Evolutionary conservation across 2,888 invertebrate species (phyloP).

Genomic region (Aromia moschata): DNA sequence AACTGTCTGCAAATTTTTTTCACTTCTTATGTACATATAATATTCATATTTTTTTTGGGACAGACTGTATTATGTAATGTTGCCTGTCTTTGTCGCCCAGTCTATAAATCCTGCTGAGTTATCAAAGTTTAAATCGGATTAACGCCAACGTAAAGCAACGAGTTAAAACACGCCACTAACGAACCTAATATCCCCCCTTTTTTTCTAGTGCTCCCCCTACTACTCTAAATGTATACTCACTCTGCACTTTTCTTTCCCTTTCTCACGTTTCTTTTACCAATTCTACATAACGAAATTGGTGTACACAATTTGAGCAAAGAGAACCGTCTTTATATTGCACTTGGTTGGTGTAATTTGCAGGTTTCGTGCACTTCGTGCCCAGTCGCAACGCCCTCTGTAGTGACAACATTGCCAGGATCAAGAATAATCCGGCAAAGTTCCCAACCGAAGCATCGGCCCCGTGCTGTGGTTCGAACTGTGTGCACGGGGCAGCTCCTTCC

Average conservation of each 20-base stretch:
- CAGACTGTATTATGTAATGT: too few relatives aligned
- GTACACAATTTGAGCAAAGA: constrained; percentile 32
- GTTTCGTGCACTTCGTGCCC: constrained; percentile 72
- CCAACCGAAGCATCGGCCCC: constrained; percentile 77
- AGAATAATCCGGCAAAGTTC: constrained; percentile 90
- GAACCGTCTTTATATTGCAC: constrained; percentile 42
- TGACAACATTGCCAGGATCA: constrained; percentile 74
- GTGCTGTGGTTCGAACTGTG: constrained; percentile 69
- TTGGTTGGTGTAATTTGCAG: constrained; percentile 54
- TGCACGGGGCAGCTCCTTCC: constrained; percentile 77
- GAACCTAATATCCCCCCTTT: constrained; percentile 25
- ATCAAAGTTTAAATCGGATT: too few relatives aligned
- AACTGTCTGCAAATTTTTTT: too few relatives aligned
- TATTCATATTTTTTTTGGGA: too few relatives aligned
- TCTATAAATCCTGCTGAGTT: too few relatives aligned
- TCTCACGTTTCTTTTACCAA: constrained; percentile 44
- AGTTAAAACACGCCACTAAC: constrained; percentile 7
- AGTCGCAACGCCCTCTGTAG: constrained; percentile 74
- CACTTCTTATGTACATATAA: too few relatives aligned
- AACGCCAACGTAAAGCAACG: too few relatives aligned
- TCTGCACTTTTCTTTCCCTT: constrained; percentile 41
- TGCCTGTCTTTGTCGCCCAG: too few relatives aligned
- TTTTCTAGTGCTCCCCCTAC: constrained; percentile 21
- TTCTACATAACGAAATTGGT: constrained; percentile 54
- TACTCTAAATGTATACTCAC: constrained; percentile 36